These are phyloP conservation scores for Eupithecia inturbata DNA, from an alignment of 2,888 invertebrate genomes.

Conservation along the genomic window DNA sequence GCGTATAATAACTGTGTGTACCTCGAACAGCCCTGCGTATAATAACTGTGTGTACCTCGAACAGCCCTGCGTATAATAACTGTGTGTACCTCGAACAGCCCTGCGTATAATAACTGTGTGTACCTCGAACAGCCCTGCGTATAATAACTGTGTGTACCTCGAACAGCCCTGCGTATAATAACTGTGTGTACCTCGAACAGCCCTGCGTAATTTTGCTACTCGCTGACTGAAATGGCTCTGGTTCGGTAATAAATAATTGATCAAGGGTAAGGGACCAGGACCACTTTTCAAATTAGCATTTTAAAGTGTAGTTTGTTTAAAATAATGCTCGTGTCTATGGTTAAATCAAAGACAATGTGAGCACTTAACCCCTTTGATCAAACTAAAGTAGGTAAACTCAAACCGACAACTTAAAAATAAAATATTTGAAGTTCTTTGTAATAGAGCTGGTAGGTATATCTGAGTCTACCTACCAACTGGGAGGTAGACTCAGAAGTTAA, in stretches of 20 bases:
- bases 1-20: too few relatives aligned
- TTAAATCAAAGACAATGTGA: neutral
- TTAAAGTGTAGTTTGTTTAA: slow-evolving; percentile 46
- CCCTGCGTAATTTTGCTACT: slow-evolving; percentile 10
- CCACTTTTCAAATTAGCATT: slow-evolving; percentile 66
- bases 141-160: too few relatives aligned
- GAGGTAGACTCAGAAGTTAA: too few relatives aligned
- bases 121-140: neutral
- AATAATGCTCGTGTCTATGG: slow-evolving; percentile 29
- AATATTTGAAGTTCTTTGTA: too few relatives aligned
- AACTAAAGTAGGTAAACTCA: neutral
- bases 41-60: too few relatives aligned
- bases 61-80: neutral
- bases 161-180: neutral
- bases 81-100: too few relatives aligned
- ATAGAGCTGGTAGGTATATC: too few relatives aligned
- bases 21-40: neutral
- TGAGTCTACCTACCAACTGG: too few relatives aligned
- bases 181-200: too few relatives aligned
- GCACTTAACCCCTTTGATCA: neutral
- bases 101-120: too few relatives aligned
- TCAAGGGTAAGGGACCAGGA: slow-evolving; percentile 63
- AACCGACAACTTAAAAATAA: neutral
- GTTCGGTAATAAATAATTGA: slow-evolving; percentile 76
- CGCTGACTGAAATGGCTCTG: slow-evolving; percentile 64